Percentiles rank a stretch among this genome's conserved stretches.
phyloP scores from a whole-genome alignment of 2,888 invertebrate genomes.

The Strigamia transsilvanica region DNA sequence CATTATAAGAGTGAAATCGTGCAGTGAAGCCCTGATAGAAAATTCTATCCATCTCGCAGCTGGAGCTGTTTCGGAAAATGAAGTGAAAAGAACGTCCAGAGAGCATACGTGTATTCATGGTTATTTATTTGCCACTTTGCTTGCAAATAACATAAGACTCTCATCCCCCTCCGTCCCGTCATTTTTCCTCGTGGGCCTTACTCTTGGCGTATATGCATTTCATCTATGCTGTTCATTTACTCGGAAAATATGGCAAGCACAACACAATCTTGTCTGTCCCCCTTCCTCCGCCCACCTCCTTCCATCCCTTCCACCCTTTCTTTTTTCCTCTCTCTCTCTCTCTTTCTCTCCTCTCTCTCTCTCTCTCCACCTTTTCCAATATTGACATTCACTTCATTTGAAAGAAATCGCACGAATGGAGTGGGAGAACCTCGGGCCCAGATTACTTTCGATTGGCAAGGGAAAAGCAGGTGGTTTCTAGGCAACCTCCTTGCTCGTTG shows the following conservation, averaged over 20 bases:
- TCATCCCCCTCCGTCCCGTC: constrained; percentile 11
- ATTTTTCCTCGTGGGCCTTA: constrained; percentile 26
- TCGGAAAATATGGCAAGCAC: constrained; percentile 47
- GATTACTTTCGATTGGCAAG: constrained; percentile 53
- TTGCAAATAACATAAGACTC: constrained; percentile 44
- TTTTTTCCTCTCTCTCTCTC: neutral
- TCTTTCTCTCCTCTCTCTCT: constrained; percentile 48
- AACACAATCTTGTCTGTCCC: constrained; percentile 38
- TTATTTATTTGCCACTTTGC: constrained; percentile 49
- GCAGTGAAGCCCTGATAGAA: constrained; percentile 48
- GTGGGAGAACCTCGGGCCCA: constrained; percentile 50
- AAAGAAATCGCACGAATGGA: constrained; percentile 50
- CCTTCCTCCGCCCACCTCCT: constrained; percentile 1
- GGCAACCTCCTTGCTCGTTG: constrained; percentile 51
- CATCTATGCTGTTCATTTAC: constrained; percentile 39
- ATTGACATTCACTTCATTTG: constrained; percentile 43
- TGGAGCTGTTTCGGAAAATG: constrained; percentile 47
- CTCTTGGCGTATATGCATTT: constrained; percentile 44
- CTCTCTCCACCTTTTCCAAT: constrained; percentile 45
- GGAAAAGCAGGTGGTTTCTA: constrained; percentile 52
- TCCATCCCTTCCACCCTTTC: neutral
- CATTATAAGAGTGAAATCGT: constrained; percentile 17
- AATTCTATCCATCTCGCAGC: constrained; percentile 49
- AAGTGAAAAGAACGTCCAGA: constrained; percentile 49
- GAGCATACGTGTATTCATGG: constrained; percentile 43